Percentiles rank a stretch among this genome's conserved stretches.
Evolutionary conservation across 2,888 invertebrate genomes (phyloP).

Genomic region (Caenorhabditis angaria): DNA sequence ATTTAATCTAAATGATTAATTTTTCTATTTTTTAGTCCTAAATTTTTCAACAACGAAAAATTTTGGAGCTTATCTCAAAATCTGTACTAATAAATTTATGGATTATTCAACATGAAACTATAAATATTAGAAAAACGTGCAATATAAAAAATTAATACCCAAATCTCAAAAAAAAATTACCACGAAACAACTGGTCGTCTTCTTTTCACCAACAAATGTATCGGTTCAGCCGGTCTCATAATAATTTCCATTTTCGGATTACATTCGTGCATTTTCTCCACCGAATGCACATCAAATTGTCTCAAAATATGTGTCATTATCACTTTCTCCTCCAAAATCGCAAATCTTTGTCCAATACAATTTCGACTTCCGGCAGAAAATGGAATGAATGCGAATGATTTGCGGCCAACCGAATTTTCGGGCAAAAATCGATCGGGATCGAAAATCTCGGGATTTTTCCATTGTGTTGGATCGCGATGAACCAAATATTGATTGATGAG

Average conservation of each 20-base stretch:
- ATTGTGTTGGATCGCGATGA: constrained; percentile 73
- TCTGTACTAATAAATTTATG: neutral
- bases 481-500: constrained; percentile 69
- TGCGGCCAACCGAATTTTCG: constrained; percentile 71
- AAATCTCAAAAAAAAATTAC: neutral
- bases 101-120: constrained; percentile 2
- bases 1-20: too few relatives aligned
- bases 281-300: constrained; percentile 69
- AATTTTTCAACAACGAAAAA: too few relatives aligned
- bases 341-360: constrained; percentile 74
- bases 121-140: neutral
- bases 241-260: constrained; percentile 73
- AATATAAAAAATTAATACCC: neutral
- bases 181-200: constrained; percentile 25
- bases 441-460: constrained; percentile 74
- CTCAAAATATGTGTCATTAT: constrained; percentile 73
- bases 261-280: constrained; percentile 50
- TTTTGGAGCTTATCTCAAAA: neutral
- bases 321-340: constrained; percentile 74
- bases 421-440: constrained; percentile 74
- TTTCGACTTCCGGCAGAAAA: constrained; percentile 75
- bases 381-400: constrained; percentile 74
- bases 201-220: constrained; percentile 70
- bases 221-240: constrained; percentile 73
- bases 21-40: too few relatives aligned